Evolutionary conservation across 2,797 vertebrate species (phyloP), one percentile per base, ranked within the genome.

Genomic region (Acanthopagrus latus): DNA sequence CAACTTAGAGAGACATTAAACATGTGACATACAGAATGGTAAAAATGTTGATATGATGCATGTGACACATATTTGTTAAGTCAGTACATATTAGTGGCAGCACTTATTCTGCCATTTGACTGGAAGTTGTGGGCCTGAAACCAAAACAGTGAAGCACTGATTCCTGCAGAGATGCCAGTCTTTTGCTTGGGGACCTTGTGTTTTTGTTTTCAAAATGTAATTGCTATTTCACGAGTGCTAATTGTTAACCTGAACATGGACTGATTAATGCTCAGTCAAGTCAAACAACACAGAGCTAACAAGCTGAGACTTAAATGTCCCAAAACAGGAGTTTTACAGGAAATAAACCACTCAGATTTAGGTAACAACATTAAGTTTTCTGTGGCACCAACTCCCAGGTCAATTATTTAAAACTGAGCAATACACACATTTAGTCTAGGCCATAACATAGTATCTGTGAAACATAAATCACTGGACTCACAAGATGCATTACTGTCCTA

Each of bases 401-500:
- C 7, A 72, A 41, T 9, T 12, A 54, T 57, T 38, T 2, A 7
- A n/a, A 51, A 68, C 41, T 67, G 47, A 7, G 16, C 10, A 21
- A 46, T 9, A 38, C 38, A n/a, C 17, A 52, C 14, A 17, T 68
- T 82, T 48, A 52, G 47, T 71, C n/a, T 71, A 21, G 29, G 52
- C 58, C 63, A 13, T 64, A 52, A 76, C 5, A 52, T 21, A 62
- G 56, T 58, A 43, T 67, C 44, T 6, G 56, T 74, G 50, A 56
- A 71, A 56, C 67, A 58, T 51, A 6, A 5, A 51, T 78, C 54
- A 71, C 27, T 21, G n/a, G 59, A 55, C 51, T 64, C 70, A 70
- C 59, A 75, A 74, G 69, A 84, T 71, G 62, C 80, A 89, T 87
- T 56, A 52, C 51, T 50, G 64, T 79, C 63, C 65, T 59, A 56